Percentiles rank a stretch among this genome's conserved stretches.
These are phyloP conservation scores for Sisor rabdophorus DNA, from an alignment of 2,113 vertebrate species.

Conservation along the genomic window DNA sequence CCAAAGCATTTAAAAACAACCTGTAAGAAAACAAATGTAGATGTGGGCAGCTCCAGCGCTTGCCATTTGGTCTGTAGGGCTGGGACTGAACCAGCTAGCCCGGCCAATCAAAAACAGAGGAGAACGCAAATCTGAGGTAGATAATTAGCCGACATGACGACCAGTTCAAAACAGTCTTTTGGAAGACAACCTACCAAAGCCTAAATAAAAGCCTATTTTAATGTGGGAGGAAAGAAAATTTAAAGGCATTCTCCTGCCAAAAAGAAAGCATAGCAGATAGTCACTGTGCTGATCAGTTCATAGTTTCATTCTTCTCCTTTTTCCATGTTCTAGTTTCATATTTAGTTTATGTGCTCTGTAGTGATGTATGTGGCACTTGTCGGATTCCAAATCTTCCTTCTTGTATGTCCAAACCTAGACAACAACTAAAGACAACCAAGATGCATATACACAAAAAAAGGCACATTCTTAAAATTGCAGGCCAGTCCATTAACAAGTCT, in stretches of 20 bases:
- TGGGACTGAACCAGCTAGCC: constrained; percentile 95
- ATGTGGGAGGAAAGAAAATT: constrained; percentile 62
- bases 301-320: constrained; percentile 73
- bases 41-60: constrained; percentile 89
- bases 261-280: constrained; percentile 62
- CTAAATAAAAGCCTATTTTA: constrained; percentile 71
- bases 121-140: constrained; percentile 97
- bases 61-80: constrained; percentile 94
- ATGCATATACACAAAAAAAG: constrained; percentile 94
- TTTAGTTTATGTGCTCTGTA: constrained; percentile 77
- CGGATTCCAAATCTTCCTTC: constrained; percentile 87
- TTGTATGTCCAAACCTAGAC: constrained; percentile 82
- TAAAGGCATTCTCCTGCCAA: constrained; percentile 65
- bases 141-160: constrained; percentile 92
- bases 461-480: constrained; percentile 94
- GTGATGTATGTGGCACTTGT: constrained; percentile 87
- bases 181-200: constrained; percentile 84
- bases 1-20: constrained; percentile 77
- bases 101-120: constrained; percentile 83
- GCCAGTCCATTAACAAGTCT: constrained; percentile 83
- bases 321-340: constrained; percentile 57
- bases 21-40: constrained; percentile 77
- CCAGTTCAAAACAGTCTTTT: constrained; percentile 84
- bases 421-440: constrained; percentile 77
- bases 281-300: constrained; percentile 70